Conservation (phyloP, 2,113 vertebrate species). For the Anhinga rufa region DNA sequence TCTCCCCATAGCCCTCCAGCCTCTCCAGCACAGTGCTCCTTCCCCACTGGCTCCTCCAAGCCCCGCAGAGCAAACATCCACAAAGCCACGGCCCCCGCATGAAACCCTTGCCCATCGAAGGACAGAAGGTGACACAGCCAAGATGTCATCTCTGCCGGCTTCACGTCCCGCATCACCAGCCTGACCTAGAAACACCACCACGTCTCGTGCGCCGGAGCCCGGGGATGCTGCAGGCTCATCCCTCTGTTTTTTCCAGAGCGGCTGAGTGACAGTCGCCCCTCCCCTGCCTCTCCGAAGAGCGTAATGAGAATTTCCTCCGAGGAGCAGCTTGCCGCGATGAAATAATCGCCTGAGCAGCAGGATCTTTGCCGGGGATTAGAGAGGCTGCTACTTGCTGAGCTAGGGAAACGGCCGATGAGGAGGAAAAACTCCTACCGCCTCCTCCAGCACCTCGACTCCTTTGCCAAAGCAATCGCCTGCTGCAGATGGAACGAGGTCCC, state of each 20-base stretch:
- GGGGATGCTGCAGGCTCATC: slow-evolving; percentile 57
- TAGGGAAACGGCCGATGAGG: background rate
- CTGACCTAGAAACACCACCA: slow-evolving; percentile 61
- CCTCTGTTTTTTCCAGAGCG: slow-evolving; percentile 43
- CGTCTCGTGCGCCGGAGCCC: slow-evolving; percentile 18
- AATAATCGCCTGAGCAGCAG: slow-evolving; percentile 57
- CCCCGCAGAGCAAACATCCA: background rate
- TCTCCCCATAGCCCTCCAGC: background rate
- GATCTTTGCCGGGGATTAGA: slow-evolving; percentile 48
- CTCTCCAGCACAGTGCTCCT: background rate
- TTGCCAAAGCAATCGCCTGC: background rate
- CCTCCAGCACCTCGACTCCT: background rate
- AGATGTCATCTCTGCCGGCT: slow-evolving; percentile 31
- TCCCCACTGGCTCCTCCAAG: background rate
- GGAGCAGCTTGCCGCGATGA: slow-evolving; percentile 61
- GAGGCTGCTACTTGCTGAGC: slow-evolving; percentile 52
- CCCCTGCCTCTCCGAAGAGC: slow-evolving; percentile 35
- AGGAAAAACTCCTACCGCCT: background rate
- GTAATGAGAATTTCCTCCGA: slow-evolving; percentile 55
- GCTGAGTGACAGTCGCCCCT: slow-evolving; percentile 58
- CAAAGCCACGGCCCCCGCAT: rapidly evolving
- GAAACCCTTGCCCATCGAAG: background rate
- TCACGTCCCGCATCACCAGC: slow-evolving; percentile 30
- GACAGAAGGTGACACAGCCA: slow-evolving; percentile 40
- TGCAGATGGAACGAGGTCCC: background rate